Evolutionary conservation across 2,113 vertebrate species (phyloP).

Genomic region (Gallinago paraguaiae): DNA sequence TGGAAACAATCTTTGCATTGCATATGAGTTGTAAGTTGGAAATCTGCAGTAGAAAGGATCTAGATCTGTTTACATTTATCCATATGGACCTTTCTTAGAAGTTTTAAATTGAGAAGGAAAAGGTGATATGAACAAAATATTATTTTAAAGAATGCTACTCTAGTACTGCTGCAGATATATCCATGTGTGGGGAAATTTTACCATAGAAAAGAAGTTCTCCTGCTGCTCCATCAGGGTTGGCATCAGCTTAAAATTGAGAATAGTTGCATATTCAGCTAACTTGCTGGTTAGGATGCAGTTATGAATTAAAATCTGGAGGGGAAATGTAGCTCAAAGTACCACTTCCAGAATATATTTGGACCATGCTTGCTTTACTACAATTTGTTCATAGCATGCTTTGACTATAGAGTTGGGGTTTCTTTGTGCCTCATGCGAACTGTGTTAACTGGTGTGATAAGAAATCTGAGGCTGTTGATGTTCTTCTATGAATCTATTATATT

Average conservation of each 20-base stretch:
- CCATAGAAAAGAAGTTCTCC: not conserved
- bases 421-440: not conserved
- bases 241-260: not conserved
- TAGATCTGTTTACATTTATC: not conserved
- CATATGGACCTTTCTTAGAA: not conserved
- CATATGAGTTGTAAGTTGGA: not conserved
- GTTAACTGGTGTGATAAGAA: not conserved
- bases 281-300: not conserved
- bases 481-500: not conserved
- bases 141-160: fast-evolving
- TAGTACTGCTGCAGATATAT: not conserved
- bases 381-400: not conserved
- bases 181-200: not conserved
- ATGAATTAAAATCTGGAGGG: not conserved
- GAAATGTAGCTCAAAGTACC: not conserved
- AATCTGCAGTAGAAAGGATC: not conserved
- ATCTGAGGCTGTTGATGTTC: not conserved
- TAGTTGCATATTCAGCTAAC: not conserved
- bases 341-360: not conserved
- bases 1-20: not conserved
- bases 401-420: not conserved
- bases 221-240: not conserved
- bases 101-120: not conserved
- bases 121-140: not conserved
- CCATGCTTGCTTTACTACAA: not conserved